Conservation (phyloP, 2,888 invertebrate genomes). For the Timema podura region DNA sequence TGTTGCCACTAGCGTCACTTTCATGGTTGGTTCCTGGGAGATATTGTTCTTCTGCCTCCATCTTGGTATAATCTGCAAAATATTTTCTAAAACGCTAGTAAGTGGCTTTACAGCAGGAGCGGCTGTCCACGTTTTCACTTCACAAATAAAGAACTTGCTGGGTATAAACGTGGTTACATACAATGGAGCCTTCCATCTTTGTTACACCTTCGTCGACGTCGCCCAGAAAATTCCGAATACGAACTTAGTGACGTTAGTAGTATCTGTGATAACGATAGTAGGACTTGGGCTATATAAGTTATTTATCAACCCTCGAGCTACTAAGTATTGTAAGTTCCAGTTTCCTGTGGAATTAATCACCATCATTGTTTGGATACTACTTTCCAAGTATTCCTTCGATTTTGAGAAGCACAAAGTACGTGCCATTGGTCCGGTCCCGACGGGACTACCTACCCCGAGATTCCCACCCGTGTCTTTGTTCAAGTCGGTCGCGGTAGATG, state of each 20-base stretch:
- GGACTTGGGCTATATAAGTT: not conserved
- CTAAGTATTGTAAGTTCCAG: conserved; percentile 59
- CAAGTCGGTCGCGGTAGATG: conserved; percentile 53
- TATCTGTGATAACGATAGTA: not conserved
- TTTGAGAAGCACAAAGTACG: conserved; percentile 53
- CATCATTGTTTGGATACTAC: conserved; percentile 46
- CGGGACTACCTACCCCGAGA: conserved; percentile 55
- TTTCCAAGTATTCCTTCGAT: conserved; percentile 32
- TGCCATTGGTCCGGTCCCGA: conserved; percentile 64
- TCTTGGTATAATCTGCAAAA: not conserved
- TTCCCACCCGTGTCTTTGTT: conserved; percentile 56
- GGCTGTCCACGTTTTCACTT: conserved; percentile 8
- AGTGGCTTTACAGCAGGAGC: conserved; percentile 9
- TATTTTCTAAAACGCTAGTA: conserved; percentile 1
- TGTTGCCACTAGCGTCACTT: not conserved
- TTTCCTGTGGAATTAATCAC: conserved; percentile 71
- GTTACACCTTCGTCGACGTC: not conserved
- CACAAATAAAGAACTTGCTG: conserved; percentile 7
- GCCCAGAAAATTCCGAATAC: not conserved
- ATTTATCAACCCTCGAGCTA: not conserved
- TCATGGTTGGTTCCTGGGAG: not conserved
- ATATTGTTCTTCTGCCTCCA: not conserved
- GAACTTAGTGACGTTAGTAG: not conserved
- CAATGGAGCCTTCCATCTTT: not conserved
- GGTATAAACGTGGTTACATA: not conserved